Base-by-base conservation (phyloP, 2,113 vertebrate species). In the Lontra canadensis region DNA sequence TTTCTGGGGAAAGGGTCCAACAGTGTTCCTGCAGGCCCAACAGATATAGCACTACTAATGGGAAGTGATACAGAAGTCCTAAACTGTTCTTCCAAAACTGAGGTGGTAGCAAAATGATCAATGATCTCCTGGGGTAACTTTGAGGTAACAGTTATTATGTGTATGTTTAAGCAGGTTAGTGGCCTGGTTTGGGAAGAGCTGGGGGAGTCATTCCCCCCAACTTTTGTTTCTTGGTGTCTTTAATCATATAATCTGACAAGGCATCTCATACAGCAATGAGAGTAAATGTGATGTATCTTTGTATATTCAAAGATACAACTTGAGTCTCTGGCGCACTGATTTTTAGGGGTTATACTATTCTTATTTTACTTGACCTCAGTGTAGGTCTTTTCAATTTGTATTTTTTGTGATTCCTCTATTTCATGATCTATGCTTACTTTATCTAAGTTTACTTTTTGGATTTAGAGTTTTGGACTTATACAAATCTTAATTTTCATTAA, bases 401-500 rank as follows among this genome's bases (percentile, higher is more conserved):
- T 21, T 90, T 18, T 84, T 74, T 95, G 17, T 96, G 15, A 80
- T 79, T 39, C 18, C 9, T 79, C 31, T 84, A 18, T 86, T 92
- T 90, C 39, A 23, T 49, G 44, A 13, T 59, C 11, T 65, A 10
- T 88, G 23, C 57, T 93, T 96, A 90, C 55, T 97, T 95, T 88
- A 89, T 34, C 26, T 83, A 82, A 92, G 67, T 67, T 90, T 90
- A 52, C 10, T 80, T 26, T 96, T 42, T 93, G 11, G 49, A 63
- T 95, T 93, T 96, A 96, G 17, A 96, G 1, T 88, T 39, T 89
- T 83, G 82, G 7, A 47, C 29, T 78, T 44, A 39, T 13, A 42
- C n/a, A 90, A 21, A 83, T 80, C 23, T 65, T 96, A 84, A 59
- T 74, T 97, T 96, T 95, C 61, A 90, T 31, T 55, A 97, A 44